Evolutionary conservation across 2,113 vertebrate genomes (phyloP), one percentile per base, ranked within the genome.

Genomic region (Mobula birostris): DNA sequence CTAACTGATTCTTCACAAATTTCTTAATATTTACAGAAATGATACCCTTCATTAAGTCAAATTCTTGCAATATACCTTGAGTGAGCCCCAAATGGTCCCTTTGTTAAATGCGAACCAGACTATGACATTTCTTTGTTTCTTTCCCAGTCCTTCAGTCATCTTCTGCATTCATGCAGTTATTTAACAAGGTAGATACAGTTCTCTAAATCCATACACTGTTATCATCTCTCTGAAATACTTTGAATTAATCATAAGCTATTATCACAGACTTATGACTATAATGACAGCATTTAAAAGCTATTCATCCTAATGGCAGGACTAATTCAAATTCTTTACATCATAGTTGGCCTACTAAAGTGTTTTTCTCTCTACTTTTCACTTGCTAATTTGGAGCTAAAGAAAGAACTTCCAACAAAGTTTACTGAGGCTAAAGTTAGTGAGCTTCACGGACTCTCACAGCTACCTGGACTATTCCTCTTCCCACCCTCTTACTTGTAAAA

Each of bases 211-310:
- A 12, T 12, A 79, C 32, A 36, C 27, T 17, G 85, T 8, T 29
- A 7, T 63, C 14, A 32, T 0, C 58, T 63, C 14, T n/a, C 58
- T 87, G 83, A 87, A 87, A 87, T 87, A 58, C 58, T 87, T 82
- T 83, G 48, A 83, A 48, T 83, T 83, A 83, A 83, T 83, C 80
- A 83, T 19, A 24, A 82, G 40, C 56, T 66, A 63, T 88, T 66
- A n/a, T 63, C 7, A n/a, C 58, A 88, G 5, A 61, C 27, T 58
- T 83, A n/a, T 87, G 24, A 29, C 83, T 63, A 5, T 32, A 66
- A 0, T 88, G 85, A 88, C 85, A 32, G n/a, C 27, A 88, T 66
- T 88, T 88, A 87, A 87, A 87, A 87, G 56, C 4, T 56, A 56
- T 61, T 87, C 83, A 61, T 87, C 83, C n/a, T 61, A 85, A 85